Conservation (phyloP, 64 coral and sea anemone species). For the Catalaphyllia jardinei region DNA sequence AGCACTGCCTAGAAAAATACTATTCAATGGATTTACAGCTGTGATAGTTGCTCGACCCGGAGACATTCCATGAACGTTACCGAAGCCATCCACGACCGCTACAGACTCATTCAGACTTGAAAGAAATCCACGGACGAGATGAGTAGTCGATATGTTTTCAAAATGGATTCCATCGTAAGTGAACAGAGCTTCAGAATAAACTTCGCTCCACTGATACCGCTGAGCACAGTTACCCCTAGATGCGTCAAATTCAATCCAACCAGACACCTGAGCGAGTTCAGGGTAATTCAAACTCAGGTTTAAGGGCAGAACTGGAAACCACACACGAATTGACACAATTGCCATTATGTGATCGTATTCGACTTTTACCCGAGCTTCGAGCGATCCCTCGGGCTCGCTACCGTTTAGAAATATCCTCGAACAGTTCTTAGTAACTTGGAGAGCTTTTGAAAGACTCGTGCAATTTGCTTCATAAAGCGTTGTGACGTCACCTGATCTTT, state of each 20-base stretch:
- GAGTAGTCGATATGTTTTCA: constrained; percentile 52
- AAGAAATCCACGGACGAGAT: constrained; percentile 20
- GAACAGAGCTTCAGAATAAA: constrained; percentile 36
- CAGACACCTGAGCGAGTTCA: constrained; percentile 48
- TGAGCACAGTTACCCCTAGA: constrained; percentile 24
- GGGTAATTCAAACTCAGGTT: constrained; percentile 21
- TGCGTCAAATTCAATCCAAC: constrained; percentile 34
- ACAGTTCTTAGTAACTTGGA: constrained; percentile 54
- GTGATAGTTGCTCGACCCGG: constrained; percentile 32
- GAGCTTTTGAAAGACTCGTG: constrained; percentile 48
- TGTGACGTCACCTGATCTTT: constrained; percentile 40
- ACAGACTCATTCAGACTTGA: constrained; percentile 29
- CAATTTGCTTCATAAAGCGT: constrained; percentile 26
- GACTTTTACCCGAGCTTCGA: constrained; percentile 22
- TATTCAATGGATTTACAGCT: constrained; percentile 38
- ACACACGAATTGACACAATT: constrained; percentile 49
- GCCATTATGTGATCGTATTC: constrained; percentile 2
- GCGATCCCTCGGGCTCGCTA: constrained; percentile 36
- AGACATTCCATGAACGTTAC: constrained; percentile 43
- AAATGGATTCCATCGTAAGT: not conserved
- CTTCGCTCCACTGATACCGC: constrained; percentile 52
- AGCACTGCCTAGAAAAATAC: constrained; percentile 19
- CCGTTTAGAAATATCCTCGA: constrained; percentile 49
- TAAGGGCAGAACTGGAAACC: constrained; percentile 56
- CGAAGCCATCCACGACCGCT: not conserved